These are phyloP conservation scores for Oreohelix idahoensis DNA, from an alignment of 1,140 invertebrate genomes.

Conservation along the genomic window DNA sequence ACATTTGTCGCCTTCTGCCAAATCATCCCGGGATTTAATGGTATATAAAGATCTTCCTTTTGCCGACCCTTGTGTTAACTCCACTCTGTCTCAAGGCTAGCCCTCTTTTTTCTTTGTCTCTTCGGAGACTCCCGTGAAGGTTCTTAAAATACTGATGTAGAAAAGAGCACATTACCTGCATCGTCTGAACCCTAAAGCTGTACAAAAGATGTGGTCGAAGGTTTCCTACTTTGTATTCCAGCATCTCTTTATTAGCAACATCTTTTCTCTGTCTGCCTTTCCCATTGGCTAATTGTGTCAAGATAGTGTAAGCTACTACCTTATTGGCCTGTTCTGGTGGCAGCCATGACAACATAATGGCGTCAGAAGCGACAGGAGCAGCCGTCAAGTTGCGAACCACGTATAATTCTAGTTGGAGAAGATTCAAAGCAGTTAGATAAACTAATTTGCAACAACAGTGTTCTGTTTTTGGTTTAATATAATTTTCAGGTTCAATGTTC, in stretches of 20 bases:
- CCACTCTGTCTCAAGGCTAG: too few species aligned
- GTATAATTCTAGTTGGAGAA: slow-evolving; percentile 2
- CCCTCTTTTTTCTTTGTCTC: too few species aligned
- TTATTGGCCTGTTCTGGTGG: slow-evolving; percentile 33
- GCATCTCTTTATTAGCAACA: slow-evolving; percentile 24
- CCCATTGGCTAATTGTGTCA: slow-evolving; percentile 35
- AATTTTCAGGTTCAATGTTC: too few species aligned
- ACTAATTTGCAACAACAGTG: too few species aligned
- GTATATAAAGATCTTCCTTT: too few species aligned
- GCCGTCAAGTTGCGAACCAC: slow-evolving; percentile 37
- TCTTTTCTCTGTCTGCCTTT: slow-evolving; percentile 18
- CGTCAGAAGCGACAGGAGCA: slow-evolving; percentile 27
- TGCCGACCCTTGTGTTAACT: too few species aligned
- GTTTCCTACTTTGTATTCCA: slow-evolving; percentile 17
- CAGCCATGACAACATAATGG: slow-evolving; percentile 40
- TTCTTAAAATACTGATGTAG: too few species aligned
- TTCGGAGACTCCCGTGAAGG: too few species aligned
- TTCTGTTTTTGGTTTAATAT: too few species aligned
- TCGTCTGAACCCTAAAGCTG: slow-evolving; percentile 40
- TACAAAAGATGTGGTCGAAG: slow-evolving; percentile 40
- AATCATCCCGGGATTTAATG: too few species aligned
- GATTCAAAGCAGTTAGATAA: too few species aligned
- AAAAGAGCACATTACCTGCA: background rate
- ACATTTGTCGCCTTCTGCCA: too few species aligned
- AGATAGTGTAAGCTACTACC: slow-evolving; percentile 34